Base-by-base conservation (phyloP, 2,797 vertebrate species). In the Xiphorhynchus erythropygius region DNA sequence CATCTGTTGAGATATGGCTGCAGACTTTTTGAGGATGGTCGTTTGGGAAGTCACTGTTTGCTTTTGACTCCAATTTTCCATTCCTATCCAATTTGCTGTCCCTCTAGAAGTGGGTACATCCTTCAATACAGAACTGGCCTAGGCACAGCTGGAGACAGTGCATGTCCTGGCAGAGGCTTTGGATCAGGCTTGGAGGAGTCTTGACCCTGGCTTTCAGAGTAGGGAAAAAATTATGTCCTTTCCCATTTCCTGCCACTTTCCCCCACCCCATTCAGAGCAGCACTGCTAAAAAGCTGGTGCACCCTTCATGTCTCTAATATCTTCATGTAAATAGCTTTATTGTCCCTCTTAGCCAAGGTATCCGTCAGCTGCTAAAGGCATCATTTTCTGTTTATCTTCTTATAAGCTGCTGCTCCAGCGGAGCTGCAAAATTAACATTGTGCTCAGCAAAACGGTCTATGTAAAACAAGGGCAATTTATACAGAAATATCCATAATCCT, bases 381-480 rank as follows among this genome's bases (percentile, higher is more conserved):
- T 91, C 8, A 23, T 96, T 97, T 97, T 96, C 85, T 93, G 53
- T 95, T 91, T 95, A 89, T 94, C 86, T 92, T 93, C 77, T 96
- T 69, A 75, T 65, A 62, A 89, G 69, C 88, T 32, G 50, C 84
- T 94, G 88, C 93, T 95, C 92, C 81, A 84, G 56, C 13, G 1
- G 77, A 96, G 62, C 86, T 97, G 94, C 87, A 94, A 93, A 97
- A 92, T 92, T 92, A 96, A 96, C 92, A 89, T 42, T 59, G 87
- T 88, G 76, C 95, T 94, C 93, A 97, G 82, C 94, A 96, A 87
- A 97, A 94, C 0, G 0, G 2, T 91, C 95, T 93, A 75, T 96
- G 96, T 96, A 97, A 97, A 97, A 96, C 94, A 92, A 96, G 96
- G 87, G 87, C 94, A 95, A 97, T 97, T 97, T 96, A 80, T 96